Base-by-base conservation (phyloP, 2,888 invertebrate species). In the Imbricaverruca yamaguchii region DNA sequence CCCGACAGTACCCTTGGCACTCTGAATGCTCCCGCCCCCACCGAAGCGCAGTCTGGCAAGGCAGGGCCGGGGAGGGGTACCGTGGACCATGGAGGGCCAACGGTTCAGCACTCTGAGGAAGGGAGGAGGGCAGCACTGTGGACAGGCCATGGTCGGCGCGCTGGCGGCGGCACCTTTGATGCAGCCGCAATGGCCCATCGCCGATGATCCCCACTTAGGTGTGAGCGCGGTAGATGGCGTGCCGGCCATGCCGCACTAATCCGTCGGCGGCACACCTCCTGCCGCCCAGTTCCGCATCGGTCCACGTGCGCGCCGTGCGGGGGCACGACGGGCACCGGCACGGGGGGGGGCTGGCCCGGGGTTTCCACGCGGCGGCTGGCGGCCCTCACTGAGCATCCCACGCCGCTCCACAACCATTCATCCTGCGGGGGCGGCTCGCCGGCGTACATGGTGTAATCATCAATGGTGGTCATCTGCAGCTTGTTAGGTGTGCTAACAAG, bases 151-250 rank as follows among this genome's bases (percentile, higher is more conserved):
- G 59, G 59, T 11, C 59, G 12, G 59, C 59, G 59, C 59, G 10
- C 25, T 4, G 67, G 25, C 25, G 69, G 15, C 12, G 13, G 55
- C 12, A 12, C 55, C 74, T 74, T 74, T 74, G 74, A 55, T 74
- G 74, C 55, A 55, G 74, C n/a, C n/a, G 53, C 74, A 21, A 18
- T 55, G 10, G 74, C 74, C 39, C 74, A 6, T 55, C 55, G 7
- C 55, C 74, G 23, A 74, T 74, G 74, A 74, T 74, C 74, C 74
- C 55, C 74, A 74, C 74, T 74, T 55, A 74, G 74, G 18, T 55
- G 15, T 21, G 69, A 53, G 74, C 21, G 39, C n/a, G 23, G 23
- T n/a, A 8, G n/a, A 65, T 74, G 15, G 74, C 74, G 74, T 74
- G 74, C 69, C 21, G 74, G 21, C 21, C 10, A 21, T 65, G 55